Evolutionary conservation across 2,113 vertebrate genomes (phyloP).

Genomic region (Apodemus speciosus): DNA sequence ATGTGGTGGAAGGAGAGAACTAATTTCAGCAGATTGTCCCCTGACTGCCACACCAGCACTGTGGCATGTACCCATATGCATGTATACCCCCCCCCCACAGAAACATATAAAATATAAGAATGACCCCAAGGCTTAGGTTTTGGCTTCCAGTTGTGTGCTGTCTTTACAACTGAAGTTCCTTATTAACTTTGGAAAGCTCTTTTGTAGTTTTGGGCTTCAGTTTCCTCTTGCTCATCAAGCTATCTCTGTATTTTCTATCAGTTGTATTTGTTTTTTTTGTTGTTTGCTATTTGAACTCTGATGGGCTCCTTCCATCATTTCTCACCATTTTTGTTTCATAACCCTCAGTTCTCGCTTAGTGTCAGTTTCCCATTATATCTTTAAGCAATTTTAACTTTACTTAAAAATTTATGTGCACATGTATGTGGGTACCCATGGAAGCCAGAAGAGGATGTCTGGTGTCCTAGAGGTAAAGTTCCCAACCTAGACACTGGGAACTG

Average conservation of each 20-base stretch:
- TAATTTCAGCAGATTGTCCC: not conserved
- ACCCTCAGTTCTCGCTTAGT: constrained; percentile 10
- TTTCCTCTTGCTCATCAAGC: not conserved
- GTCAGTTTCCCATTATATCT: not conserved
- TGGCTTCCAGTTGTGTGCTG: not conserved
- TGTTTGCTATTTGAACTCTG: not conserved
- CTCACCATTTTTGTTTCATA: not conserved
- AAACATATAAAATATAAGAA: not conserved
- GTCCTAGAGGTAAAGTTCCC: not conserved
- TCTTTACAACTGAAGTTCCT: not conserved
- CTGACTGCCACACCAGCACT: not conserved
- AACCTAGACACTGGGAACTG: not conserved
- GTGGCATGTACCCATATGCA: not conserved
- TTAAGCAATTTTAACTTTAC: not conserved
- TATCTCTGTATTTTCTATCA: not conserved
- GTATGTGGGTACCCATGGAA: not conserved
- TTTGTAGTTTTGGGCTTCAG: not conserved
- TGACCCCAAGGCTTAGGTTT: not conserved
- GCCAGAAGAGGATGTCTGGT: not conserved
- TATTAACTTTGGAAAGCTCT: not conserved
- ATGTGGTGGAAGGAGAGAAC: not conserved
- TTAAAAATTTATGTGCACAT: not conserved
- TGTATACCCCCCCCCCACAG: not conserved
- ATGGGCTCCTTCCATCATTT: not conserved
- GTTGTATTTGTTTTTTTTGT: not conserved